Evolutionary conservation across 1,140 invertebrate species (phyloP), one percentile per base, ranked within the genome.

Genomic region (Megalonaias nervosa): DNA sequence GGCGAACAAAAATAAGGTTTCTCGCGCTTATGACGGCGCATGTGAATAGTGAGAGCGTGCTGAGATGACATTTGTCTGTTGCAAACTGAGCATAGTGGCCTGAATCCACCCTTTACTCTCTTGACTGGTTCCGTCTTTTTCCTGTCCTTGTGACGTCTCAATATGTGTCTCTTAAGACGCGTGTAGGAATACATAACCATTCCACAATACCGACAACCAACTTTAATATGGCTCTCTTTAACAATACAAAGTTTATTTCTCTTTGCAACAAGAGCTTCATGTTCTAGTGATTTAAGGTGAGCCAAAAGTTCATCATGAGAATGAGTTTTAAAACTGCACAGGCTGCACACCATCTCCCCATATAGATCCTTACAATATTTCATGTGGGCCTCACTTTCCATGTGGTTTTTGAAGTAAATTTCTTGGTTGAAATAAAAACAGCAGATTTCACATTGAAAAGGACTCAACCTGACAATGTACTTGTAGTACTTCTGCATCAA

Each of bases 401-500:
- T 95, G 86, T 97, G 96, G 16, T 92, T 90, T 84, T 95, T 90
- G 84, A 97, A 96, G 66, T 93, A 92, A 26, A 93, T 91, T 38
- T 94, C 92, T 67, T 93, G 94, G 87, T 97, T 96, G 82, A 94
- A 95, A 90, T 96, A 97, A 89, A 96, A 97, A 65, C 93, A 93
- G 89, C 96, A 97, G 1, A 94, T 91, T 26, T 93, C 93, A 85
- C 96, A 97, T 88, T 96, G 96, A 86, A 95, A 97, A 0, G 95
- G 95, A 74, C 94, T 94, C 82, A 96, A 94, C 58, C 93, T 92
- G 2, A 96, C 94, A 81, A 96, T 94, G 77, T 93, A 93, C 71
- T 92, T 92, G 86, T 96, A 95, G 88, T 97, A 95, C 65, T 94
- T 93, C 31, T 96, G 91, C 62, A 96, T 93, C 82, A 95, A 92